phyloP scores from a whole-genome alignment of 2,797 vertebrate genomes.

The Synanceia verrucosa region DNA sequence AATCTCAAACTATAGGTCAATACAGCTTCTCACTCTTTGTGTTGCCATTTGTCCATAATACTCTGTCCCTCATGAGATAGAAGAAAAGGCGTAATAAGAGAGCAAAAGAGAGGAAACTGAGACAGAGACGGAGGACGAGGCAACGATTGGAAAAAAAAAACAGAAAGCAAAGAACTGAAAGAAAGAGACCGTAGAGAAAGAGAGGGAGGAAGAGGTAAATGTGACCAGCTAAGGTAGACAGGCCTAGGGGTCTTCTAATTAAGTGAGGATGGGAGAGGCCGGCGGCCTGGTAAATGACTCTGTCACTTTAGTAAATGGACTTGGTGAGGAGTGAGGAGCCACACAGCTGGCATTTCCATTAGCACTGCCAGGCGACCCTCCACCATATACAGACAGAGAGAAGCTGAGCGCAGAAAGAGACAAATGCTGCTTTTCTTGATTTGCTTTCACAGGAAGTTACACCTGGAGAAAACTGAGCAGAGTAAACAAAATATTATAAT shows the following conservation, averaged over 20 bases:
- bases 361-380: slow-evolving; percentile 62
- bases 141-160: slow-evolving; percentile 60
- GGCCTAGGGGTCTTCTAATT: slow-evolving; percentile 84
- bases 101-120: slow-evolving; percentile 37
- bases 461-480: slow-evolving; percentile 4
- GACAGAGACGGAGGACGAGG: slow-evolving; percentile 49
- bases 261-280: slow-evolving; percentile 82
- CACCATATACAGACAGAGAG: slow-evolving; percentile 41
- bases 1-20: slow-evolving; percentile 50
- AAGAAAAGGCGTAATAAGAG: slow-evolving; percentile 27
- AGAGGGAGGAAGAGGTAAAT: slow-evolving; percentile 57
- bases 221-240: slow-evolving; percentile 66
- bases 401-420: slow-evolving; percentile 11
- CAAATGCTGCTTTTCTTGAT: slow-evolving; percentile 50
- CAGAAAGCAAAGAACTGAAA: slow-evolving; percentile 55
- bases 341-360: slow-evolving; percentile 80
- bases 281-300: slow-evolving; percentile 85
- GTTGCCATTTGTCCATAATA: slow-evolving; percentile 50
- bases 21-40: slow-evolving; percentile 35
- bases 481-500: slow-evolving; percentile 17
- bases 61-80: slow-evolving; percentile 14
- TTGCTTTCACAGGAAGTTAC: slow-evolving; percentile 20
- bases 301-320: slow-evolving; percentile 88
- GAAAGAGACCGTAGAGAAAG: slow-evolving; percentile 29
- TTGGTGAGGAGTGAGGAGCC: slow-evolving; percentile 80